Base-by-base conservation (phyloP, 2,797 vertebrate genomes). In the Notoglanidium macrostoma region DNA sequence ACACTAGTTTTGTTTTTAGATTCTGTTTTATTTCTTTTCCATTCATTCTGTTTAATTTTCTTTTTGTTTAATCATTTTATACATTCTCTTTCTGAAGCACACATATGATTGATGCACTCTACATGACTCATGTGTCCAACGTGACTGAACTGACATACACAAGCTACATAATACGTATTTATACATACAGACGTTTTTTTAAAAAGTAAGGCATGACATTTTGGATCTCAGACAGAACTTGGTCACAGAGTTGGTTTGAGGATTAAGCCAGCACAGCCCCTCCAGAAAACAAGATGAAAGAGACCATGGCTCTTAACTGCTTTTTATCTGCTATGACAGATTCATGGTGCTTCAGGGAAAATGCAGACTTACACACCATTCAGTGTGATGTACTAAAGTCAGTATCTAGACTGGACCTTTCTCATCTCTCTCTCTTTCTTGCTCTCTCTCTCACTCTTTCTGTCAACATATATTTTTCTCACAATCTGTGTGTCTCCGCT, bases 281-380 rank as follows among this genome's bases (percentile, higher is more conserved):
- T 82, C 59, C 61, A n/a, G 83, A 87, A 85, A 81, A 85, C 83
- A 67, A 63, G 84, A 89, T 87, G 80, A 86, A 89, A 86, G 84
- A 73, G 55, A 51, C 54, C 70, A 72, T n/a, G 59, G 59, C 73
- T 84, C 65, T 86, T 79, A 61, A 74, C 55, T 73, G 81, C 79
- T 49, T 67, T 84, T 84, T 84, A 80, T 87, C 89, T 79, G 59
- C 65, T 79, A 63, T 76, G 86, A 87, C 86, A 76, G 80, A 87
- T 65, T 83, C 86, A 77, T 89, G 65, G 65, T 83, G 65, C 79
- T 78, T 68, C 83, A 85, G 84, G 87, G 83, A 67, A 70, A 63
- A 84, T 82, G 72, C 57, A 81, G 17, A 87, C 86, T 80, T 83
- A 88, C 74, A 79, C 84, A 72, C 57, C 63, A 65, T 89, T 87